A percentile compares a stretch with the other conserved stretches of the same genome.
Evolutionary conservation across 2,888 invertebrate species (phyloP).

Genomic region (Fragum fragum): DNA sequence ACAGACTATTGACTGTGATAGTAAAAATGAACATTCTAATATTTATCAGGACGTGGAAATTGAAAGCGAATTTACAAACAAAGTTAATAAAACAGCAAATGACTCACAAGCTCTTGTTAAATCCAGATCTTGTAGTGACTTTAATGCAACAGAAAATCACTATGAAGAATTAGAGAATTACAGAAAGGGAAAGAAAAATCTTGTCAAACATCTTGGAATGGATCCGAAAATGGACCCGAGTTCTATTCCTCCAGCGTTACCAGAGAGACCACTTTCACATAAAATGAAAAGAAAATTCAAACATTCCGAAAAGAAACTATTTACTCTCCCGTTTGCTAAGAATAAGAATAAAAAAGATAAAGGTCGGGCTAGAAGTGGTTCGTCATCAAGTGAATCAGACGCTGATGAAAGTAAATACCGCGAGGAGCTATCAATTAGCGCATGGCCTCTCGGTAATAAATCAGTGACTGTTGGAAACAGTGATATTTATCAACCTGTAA

Average conservation of each 20-base stretch:
- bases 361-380: constrained; percentile 54
- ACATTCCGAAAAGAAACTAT: constrained; percentile 52
- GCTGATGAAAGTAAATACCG: constrained; percentile 50
- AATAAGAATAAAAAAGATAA: constrained; percentile 56
- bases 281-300: constrained; percentile 58
- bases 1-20: neutral
- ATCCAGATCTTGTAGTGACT: constrained; percentile 50
- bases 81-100: neutral
- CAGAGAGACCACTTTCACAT: constrained; percentile 66
- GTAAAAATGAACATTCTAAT: constrained; percentile 23
- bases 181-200: constrained; percentile 65
- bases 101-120: constrained; percentile 37
- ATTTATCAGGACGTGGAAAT: constrained; percentile 60
- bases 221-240: constrained; percentile 63
- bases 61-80: neutral
- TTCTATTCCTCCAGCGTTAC: constrained; percentile 70
- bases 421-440: constrained; percentile 47
- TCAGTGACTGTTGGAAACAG: constrained; percentile 57
- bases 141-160: constrained; percentile 62
- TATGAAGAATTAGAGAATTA: constrained; percentile 76
- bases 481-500: constrained; percentile 57
- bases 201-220: constrained; percentile 71
- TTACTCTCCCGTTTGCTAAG: constrained; percentile 63
- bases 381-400: constrained; percentile 68
- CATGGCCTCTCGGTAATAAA: constrained; percentile 67